phyloP scores from a whole-genome alignment of 2,797 vertebrate genomes.

The Borostomias antarcticus region DNA sequence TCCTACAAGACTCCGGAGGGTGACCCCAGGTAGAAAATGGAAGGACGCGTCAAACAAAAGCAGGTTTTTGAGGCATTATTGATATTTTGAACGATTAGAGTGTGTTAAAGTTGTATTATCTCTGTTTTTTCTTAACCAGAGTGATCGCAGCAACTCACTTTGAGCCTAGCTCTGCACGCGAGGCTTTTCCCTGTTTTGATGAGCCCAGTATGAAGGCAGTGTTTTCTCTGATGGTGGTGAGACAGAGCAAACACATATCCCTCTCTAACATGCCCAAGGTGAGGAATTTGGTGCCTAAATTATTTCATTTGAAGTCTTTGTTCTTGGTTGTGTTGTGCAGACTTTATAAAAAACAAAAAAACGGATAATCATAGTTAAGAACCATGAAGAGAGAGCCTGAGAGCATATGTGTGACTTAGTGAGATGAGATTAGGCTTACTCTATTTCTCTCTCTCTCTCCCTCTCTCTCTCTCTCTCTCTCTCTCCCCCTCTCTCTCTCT shows the following conservation, averaged over 20 bases:
- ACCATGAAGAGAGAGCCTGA: background rate
- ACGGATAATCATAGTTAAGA: background rate
- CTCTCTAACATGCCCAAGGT: conserved; percentile 40
- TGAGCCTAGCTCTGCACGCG: conserved; percentile 27
- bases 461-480: no score
- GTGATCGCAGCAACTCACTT: conserved; percentile 20
- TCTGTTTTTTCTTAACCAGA: conserved; percentile 1
- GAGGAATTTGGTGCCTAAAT: background rate
- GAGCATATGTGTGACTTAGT: no score
- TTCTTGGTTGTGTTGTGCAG: background rate
- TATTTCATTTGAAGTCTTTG: background rate
- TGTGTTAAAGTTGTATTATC: no score
- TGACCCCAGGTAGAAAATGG: conserved; percentile 13
- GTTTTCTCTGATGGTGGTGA: conserved; percentile 26
- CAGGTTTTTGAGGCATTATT: background rate
- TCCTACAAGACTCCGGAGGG: conserved; percentile 18
- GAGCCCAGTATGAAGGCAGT: conserved; percentile 34
- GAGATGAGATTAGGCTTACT: no score
- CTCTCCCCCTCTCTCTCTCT: no score
- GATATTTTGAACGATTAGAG: background rate
- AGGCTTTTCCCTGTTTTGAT: conserved; percentile 37
- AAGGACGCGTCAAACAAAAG: background rate
- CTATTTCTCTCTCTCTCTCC: no score
- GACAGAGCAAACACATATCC: conserved; percentile 9
- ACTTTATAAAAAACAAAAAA: background rate